Conservation (phyloP, 2,113 vertebrate genomes). For the Mastomys natalensis region DNA sequence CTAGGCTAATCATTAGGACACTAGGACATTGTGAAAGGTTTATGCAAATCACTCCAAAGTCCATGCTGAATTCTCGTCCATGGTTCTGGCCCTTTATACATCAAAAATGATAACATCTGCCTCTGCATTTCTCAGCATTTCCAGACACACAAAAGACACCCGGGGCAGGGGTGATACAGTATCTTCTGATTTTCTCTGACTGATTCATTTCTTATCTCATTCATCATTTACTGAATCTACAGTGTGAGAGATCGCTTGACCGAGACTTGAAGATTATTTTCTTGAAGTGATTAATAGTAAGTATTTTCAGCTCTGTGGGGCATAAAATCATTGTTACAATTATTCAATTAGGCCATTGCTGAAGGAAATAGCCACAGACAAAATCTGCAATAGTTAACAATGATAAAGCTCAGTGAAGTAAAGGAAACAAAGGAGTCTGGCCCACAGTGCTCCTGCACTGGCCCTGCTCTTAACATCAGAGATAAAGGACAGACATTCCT, state of each 20-base stretch:
- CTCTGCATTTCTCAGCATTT: constrained; percentile 4
- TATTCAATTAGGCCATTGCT: neutral
- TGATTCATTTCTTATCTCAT: neutral
- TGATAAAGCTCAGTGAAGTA: neutral
- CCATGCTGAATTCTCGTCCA: neutral
- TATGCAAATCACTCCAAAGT: neutral
- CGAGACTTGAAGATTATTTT: neutral
- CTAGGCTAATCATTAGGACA: neutral
- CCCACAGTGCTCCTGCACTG: neutral
- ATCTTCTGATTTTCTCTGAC: neutral
- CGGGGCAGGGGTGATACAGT: neutral
- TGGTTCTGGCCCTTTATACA: neutral
- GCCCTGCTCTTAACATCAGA: neutral
- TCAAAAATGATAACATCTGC: neutral
- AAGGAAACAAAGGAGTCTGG: neutral
- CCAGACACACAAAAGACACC: neutral
- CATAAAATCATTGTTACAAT: neutral
- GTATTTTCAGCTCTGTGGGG: neutral
- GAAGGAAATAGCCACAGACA: neutral
- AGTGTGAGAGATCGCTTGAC: neutral
- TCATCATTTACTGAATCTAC: neutral
- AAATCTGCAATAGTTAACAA: neutral
- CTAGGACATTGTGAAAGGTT: neutral
- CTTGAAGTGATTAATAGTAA: neutral
- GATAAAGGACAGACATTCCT: neutral